A percentile compares a stretch with the other conserved stretches of the same genome.
Conservation (phyloP, 2,797 vertebrate genomes). For the Luscinia megarhynchos region DNA sequence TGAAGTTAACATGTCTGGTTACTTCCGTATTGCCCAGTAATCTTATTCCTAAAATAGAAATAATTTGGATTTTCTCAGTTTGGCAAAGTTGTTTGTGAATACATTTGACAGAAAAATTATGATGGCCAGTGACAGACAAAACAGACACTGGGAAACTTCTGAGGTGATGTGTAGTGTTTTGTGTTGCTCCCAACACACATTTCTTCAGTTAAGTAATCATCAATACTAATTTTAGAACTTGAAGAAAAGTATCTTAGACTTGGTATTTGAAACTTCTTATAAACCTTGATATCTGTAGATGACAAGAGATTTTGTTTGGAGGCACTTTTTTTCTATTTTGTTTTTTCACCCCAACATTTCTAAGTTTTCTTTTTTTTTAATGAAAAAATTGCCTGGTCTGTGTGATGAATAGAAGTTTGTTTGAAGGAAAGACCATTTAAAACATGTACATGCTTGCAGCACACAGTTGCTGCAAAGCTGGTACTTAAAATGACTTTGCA, state of each 20-base stretch:
- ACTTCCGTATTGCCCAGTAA: not conserved
- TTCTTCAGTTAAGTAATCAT: not conserved
- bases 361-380: not conserved
- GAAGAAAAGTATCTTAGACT: not conserved
- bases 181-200: not conserved
- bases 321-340: not conserved
- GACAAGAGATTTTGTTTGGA: not conserved
- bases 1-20: not conserved
- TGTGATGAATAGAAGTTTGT: not conserved
- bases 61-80: not conserved
- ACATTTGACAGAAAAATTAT: not conserved
- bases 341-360: fast-evolving
- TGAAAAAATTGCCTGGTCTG: not conserved
- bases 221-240: not conserved
- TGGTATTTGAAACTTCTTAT: not conserved
- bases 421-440: not conserved
- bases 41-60: not conserved
- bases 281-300: not conserved
- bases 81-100: not conserved
- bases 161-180: not conserved
- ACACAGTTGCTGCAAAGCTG: not conserved
- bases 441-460: not conserved
- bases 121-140: not conserved
- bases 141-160: not conserved
- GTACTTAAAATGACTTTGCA: not conserved